Evolutionary conservation across 2,797 vertebrate genomes (phyloP).

Genomic region (Chrosomus eos): DNA sequence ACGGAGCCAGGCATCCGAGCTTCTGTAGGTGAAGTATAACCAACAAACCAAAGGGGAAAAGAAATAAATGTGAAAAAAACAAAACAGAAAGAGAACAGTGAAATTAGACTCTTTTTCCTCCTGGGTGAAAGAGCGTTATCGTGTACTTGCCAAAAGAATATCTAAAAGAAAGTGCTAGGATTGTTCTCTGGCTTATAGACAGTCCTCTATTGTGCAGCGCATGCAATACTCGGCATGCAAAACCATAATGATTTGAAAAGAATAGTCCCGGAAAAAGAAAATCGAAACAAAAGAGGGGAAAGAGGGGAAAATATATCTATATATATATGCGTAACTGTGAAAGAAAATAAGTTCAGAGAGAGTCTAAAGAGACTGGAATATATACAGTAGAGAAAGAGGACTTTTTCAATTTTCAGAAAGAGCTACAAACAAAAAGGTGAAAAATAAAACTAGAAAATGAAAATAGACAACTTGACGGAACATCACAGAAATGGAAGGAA

Average conservation of each 20-base stretch:
- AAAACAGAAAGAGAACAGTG: constrained; percentile 64
- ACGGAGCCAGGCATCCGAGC: constrained; percentile 77
- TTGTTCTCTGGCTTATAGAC: constrained; percentile 85
- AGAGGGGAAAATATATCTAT: constrained; percentile 69
- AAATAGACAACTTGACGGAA: constrained; percentile 89
- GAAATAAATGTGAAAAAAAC: constrained; percentile 61
- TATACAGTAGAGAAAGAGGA: constrained; percentile 73
- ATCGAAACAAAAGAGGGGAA: constrained; percentile 75
- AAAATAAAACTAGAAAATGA: constrained; percentile 68
- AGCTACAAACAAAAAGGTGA: constrained; percentile 77
- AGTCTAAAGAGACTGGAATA: constrained; percentile 76
- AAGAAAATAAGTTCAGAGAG: constrained; percentile 77
- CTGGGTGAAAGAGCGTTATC: constrained; percentile 68
- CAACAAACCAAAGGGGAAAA: constrained; percentile 68
- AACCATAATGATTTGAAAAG: constrained; percentile 87
- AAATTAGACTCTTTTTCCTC: constrained; percentile 77
- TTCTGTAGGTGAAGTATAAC: constrained; percentile 83
- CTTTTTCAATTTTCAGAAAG: constrained; percentile 77
- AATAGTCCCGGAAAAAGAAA: constrained; percentile 77
- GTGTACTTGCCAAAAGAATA: constrained; percentile 82
- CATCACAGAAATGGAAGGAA: constrained; percentile 95
- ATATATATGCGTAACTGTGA: constrained; percentile 73
- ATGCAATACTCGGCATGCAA: constrained; percentile 99
- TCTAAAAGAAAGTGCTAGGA: constrained; percentile 82
- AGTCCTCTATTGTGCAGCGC: constrained; percentile 98